Evolutionary conservation across 2,113 vertebrate genomes (phyloP).

Genomic region (Tetrax tetrax): DNA sequence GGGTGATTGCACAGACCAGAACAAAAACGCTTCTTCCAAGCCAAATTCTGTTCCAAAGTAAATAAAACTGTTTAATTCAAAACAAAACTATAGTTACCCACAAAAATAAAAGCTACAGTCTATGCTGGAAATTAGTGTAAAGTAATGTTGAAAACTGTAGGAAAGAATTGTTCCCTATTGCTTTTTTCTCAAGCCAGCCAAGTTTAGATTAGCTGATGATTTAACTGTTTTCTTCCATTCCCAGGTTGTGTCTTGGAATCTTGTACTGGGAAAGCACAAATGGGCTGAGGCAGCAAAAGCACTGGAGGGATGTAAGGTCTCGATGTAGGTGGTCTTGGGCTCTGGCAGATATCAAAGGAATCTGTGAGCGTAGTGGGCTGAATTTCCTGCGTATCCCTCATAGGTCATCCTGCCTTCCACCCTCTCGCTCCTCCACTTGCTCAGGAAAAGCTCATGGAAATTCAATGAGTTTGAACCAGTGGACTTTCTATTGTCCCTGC

Average conservation of each 20-base stretch:
- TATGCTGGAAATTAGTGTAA: not conserved
- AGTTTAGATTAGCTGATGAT: not conserved
- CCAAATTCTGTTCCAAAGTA: conserved; percentile 18
- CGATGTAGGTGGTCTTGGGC: conserved; percentile 2
- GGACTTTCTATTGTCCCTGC: not conserved
- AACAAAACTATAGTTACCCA: not conserved
- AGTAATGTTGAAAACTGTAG: not conserved
- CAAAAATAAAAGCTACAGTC: not conserved
- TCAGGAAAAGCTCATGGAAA: not conserved
- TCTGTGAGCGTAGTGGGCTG: not conserved
- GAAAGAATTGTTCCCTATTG: not conserved
- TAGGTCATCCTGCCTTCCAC: not conserved
- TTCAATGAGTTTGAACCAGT: not conserved
- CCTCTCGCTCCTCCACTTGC: not conserved
- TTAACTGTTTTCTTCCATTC: conserved; percentile 11
- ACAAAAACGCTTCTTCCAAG: not conserved
- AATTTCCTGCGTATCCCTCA: not conserved
- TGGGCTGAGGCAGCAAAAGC: not conserved
- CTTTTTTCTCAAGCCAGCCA: not conserved
- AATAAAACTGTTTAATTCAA: not conserved
- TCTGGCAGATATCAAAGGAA: conserved; percentile 1
- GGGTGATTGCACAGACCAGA: not conserved
- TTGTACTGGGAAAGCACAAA: conserved; percentile 4
- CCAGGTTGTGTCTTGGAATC: not conserved
- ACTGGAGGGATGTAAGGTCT: not conserved